These are phyloP conservation scores for Globia sparganii DNA, from an alignment of 2,888 invertebrate genomes.

Conservation along the genomic window DNA sequence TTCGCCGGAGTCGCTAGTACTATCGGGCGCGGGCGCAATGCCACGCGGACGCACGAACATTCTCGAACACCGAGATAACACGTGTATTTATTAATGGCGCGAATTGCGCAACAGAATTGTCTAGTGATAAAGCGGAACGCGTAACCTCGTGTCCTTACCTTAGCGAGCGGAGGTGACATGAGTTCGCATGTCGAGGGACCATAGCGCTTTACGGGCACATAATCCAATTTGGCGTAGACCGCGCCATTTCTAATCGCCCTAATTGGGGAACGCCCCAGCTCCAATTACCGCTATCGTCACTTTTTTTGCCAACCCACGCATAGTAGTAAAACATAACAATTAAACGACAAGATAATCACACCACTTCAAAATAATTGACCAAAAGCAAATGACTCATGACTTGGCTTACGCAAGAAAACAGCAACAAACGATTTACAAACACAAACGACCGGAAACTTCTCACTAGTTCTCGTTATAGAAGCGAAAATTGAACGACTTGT, in stretches of 20 bases:
- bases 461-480: slow-evolving; percentile 70
- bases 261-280: slow-evolving; percentile 79
- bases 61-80: slow-evolving; percentile 86
- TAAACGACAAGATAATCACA: slow-evolving; percentile 68
- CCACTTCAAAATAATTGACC: slow-evolving; percentile 57
- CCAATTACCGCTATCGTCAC: slow-evolving; percentile 77
- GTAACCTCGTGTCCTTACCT: slow-evolving; percentile 61
- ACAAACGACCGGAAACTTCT: slow-evolving; percentile 75
- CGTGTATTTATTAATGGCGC: slow-evolving; percentile 81
- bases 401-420: slow-evolving; percentile 63
- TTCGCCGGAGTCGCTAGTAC: slow-evolving; percentile 61
- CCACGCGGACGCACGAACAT: slow-evolving; percentile 82
- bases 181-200: slow-evolving; percentile 68
- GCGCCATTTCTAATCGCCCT: slow-evolving; percentile 80
- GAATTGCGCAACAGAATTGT: slow-evolving; percentile 81
- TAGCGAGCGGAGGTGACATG: slow-evolving; percentile 66
- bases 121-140: slow-evolving; percentile 72
- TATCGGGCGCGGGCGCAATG: slow-evolving; percentile 75
- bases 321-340: slow-evolving; percentile 69
- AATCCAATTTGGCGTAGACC: slow-evolving; percentile 79
- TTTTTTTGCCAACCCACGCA: slow-evolving; percentile 69
- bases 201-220: slow-evolving; percentile 73
- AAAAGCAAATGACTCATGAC: slow-evolving; percentile 63
- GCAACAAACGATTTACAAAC: slow-evolving; percentile 71
- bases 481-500: slow-evolving; percentile 74